Conservation (phyloP, 2,888 invertebrate species). For the Rotaria macrura region DNA sequence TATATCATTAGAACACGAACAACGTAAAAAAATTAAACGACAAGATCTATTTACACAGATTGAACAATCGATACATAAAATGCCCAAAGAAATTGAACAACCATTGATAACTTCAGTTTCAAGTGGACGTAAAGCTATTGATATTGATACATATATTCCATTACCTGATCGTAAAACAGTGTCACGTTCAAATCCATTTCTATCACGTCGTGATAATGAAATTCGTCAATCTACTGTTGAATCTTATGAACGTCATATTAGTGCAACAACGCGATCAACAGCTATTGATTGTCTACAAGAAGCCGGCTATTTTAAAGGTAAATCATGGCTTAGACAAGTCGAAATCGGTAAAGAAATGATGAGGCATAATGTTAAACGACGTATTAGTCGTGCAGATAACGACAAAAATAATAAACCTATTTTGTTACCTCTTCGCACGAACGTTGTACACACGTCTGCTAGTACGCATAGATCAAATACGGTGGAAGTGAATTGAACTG, state of each 20-base stretch:
- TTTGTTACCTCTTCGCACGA: background rate
- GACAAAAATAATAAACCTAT: background rate
- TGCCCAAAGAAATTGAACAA: background rate
- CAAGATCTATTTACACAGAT: background rate
- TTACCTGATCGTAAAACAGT: background rate
- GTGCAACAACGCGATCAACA: background rate
- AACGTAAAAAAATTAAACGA: background rate
- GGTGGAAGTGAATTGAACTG: too few relatives aligned
- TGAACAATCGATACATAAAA: background rate
- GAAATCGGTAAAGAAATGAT: conserved; percentile 15
- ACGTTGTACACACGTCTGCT: background rate
- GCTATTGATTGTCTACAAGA: background rate
- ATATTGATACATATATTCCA: background rate
- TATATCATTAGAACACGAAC: background rate
- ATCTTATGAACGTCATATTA: background rate
- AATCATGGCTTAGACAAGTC: conserved; percentile 16
- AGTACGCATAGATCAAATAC: background rate
- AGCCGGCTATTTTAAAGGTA: background rate
- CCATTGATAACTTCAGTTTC: too few relatives aligned
- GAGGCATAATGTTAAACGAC: background rate
- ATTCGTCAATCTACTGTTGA: background rate
- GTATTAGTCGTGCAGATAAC: background rate
- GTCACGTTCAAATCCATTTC: background rate
- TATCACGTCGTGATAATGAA: background rate
- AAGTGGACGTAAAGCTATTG: background rate